Percentiles rank a stretch among this genome's conserved stretches.
These are phyloP conservation scores for Andrena marginata DNA, from an alignment of 2,888 invertebrate genomes.

Conservation along the genomic window DNA sequence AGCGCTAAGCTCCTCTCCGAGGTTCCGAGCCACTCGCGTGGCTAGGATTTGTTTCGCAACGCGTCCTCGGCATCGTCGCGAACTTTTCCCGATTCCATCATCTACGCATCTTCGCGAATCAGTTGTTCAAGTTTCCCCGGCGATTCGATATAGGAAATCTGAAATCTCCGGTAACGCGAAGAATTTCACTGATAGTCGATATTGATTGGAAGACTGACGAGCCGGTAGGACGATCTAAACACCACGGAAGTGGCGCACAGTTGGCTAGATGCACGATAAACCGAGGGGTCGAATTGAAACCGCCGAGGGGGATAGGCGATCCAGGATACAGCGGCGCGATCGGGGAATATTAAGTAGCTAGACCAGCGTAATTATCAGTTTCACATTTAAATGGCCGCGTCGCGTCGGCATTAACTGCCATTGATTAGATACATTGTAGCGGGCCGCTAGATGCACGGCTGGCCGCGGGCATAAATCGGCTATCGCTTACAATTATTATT, in stretches of 20 bases:
- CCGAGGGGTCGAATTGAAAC: neutral
- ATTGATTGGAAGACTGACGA: neutral
- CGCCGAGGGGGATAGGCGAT: neutral
- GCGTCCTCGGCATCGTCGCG: neutral
- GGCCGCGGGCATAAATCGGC: constrained; percentile 61
- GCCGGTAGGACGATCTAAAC: neutral
- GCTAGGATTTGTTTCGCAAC: neutral
- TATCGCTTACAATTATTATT: constrained; percentile 67
- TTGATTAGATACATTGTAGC: constrained; percentile 59
- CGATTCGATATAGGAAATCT: too few relatives aligned
- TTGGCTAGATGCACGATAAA: neutral
- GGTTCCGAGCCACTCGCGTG: neutral
- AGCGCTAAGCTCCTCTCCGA: neutral
- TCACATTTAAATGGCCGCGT: constrained; percentile 55
- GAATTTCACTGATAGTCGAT: neutral
- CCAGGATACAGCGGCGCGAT: constrained; percentile 3
- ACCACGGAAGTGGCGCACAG: neutral
- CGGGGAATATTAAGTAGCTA: constrained; percentile 36
- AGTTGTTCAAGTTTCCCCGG: too few relatives aligned
- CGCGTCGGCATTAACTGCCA: constrained; percentile 55
- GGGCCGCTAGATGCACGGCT: constrained; percentile 43
- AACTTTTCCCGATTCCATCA: neutral
- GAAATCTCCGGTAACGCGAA: too few relatives aligned
- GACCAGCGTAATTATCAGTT: constrained; percentile 55
- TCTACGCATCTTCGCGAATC: too few relatives aligned